A percentile compares a stretch with the other conserved stretches of the same genome.
These are phyloP conservation scores for Apogon talboti DNA, from an alignment of 2,797 vertebrate species.

Conservation along the genomic window DNA sequence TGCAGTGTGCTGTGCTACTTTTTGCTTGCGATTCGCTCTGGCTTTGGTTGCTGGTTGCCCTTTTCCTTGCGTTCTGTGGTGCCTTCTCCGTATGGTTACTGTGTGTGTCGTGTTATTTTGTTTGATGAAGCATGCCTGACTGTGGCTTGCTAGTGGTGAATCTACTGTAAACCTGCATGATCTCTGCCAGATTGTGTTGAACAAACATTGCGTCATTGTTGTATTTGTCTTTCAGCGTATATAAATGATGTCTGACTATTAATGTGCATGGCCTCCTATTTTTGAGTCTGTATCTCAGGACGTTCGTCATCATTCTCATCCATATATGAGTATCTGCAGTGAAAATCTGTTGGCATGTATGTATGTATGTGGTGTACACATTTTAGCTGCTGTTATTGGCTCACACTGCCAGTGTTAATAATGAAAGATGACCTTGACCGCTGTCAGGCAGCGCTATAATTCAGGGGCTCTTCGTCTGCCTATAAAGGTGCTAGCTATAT, in stretches of 20 bases:
- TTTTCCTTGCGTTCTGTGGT: slow-evolving; percentile 43
- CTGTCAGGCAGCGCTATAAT: slow-evolving; percentile 66
- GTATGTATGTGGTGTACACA: slow-evolving; percentile 8
- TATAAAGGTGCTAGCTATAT: slow-evolving; percentile 70
- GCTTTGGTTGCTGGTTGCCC: slow-evolving; percentile 54
- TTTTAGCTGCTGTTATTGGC: slow-evolving; percentile 40
- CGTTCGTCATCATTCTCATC: slow-evolving; percentile 27
- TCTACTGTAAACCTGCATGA: slow-evolving; percentile 67
- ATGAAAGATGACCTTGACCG: slow-evolving; percentile 75
- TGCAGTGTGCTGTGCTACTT: slow-evolving; percentile 66
- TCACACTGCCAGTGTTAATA: slow-evolving; percentile 50
- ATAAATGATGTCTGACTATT: slow-evolving; percentile 19
- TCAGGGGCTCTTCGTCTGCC: slow-evolving; percentile 69
- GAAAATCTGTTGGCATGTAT: slow-evolving; percentile 28
- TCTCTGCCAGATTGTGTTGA: slow-evolving; percentile 40
- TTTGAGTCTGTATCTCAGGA: slow-evolving; percentile 27
- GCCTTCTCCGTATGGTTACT: slow-evolving; percentile 53
- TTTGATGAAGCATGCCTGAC: slow-evolving; percentile 66
- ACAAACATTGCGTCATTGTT: slow-evolving; percentile 35
- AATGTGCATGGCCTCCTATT: slow-evolving; percentile 61
- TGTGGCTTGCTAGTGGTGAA: slow-evolving; percentile 60
- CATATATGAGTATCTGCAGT: slow-evolving; percentile 25
- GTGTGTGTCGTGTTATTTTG: slow-evolving; percentile 51
- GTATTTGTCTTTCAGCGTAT: slow-evolving; percentile 31
- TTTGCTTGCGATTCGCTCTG: slow-evolving; percentile 53